These are phyloP conservation scores for Abramis brama DNA, from an alignment of 2,113 vertebrate genomes.

Conservation along the genomic window DNA sequence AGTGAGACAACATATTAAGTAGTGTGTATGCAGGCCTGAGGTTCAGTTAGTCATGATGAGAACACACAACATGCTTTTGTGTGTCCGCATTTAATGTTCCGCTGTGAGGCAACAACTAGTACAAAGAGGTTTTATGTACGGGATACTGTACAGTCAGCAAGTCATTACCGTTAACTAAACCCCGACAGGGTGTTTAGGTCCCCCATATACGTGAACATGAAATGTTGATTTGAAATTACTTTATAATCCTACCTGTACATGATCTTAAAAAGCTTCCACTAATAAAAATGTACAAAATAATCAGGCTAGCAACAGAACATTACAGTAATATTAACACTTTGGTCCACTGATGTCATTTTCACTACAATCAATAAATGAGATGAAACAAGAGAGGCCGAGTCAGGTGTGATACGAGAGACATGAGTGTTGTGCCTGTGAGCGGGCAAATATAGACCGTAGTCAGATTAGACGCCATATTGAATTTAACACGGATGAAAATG, in stretches of 20 bases:
- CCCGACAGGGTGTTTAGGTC: neutral
- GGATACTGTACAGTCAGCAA: neutral
- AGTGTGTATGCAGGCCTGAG: conserved; percentile 13
- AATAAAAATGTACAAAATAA: neutral
- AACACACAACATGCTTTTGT: conserved; percentile 1
- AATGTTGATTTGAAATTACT: neutral
- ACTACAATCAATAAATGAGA: neutral
- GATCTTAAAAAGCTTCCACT: neutral
- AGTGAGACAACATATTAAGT: conserved; percentile 9
- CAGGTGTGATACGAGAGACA: neutral
- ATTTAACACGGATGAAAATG: too few species aligned
- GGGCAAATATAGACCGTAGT: neutral
- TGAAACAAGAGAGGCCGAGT: too few species aligned
- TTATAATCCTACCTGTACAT: neutral
- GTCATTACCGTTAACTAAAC: neutral
- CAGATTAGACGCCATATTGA: too few species aligned
- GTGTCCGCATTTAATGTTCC: neutral
- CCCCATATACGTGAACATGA: neutral
- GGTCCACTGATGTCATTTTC: neutral
- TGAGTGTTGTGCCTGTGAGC: neutral
- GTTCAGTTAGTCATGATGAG: conserved; percentile 34
- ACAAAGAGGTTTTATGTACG: neutral
- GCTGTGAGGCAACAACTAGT: conserved; percentile 10
- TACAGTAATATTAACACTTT: neutral
- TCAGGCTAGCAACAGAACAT: neutral